Evolutionary conservation across 1,140 invertebrate species (phyloP), one percentile per base, ranked within the genome.

Genomic region (Cydia splendana): DNA sequence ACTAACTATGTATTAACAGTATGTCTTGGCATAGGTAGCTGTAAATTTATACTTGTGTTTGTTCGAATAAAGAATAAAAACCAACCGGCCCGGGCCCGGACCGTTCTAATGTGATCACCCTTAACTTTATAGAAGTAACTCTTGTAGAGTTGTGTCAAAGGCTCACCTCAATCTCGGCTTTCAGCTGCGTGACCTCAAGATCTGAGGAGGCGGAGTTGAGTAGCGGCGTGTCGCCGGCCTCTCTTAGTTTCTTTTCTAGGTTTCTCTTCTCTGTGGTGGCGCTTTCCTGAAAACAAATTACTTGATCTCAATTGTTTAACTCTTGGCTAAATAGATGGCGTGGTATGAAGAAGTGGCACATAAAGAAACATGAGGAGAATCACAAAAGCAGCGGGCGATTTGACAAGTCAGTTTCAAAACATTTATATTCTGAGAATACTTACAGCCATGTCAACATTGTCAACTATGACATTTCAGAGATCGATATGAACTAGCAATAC

Each of bases 221-320:
- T 28, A 95, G 88, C 12, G 93, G 94, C 12, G 94, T 94, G 75
- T 94, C 93, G 77, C 95, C 94, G 53, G 94, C 95, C 92, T 97
- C 96, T 85, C 96, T 95, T 1, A 97, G 90, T 81, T 95, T 95
- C 85, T 96, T 95, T 85, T 98, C 97, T 76, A 98, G 92, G 91
- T 97, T 96, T 86, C 96, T 95, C 89, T 98, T 98, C 87, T 98
- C 97, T 5, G 95, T 96, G 18, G 95, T 95, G 18, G 96, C 96
- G 89, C 94, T 96, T 89, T 97, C 96, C 91, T 98, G 95, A 78
- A 81, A 84, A 78, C 6, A 65, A 71, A 45, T 42, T 74, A 51
- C 1, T 15, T 51, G 48, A 15, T 15, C 13, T 15, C 15, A 15
- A n/a, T 51, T 51, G 13, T n/a, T 4, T n/a, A 51, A 51, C 48